Conservation (phyloP, 2,113 vertebrate species). For the Nothocercus julius region DNA sequence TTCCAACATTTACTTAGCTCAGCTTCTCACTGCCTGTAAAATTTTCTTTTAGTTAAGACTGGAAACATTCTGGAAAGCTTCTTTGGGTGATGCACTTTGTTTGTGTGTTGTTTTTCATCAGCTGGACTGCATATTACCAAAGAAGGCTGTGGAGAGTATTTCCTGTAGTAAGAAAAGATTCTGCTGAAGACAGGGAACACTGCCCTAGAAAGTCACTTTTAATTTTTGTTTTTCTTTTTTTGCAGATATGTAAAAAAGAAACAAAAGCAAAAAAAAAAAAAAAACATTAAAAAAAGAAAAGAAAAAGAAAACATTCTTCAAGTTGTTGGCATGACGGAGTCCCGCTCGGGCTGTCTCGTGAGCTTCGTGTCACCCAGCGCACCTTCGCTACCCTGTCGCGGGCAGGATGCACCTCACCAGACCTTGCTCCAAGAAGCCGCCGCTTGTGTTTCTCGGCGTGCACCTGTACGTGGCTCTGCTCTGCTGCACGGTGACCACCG, state of each 20-base stretch:
- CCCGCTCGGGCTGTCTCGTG: neutral
- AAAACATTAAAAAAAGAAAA: neutral
- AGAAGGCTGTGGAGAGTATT: slow-evolving; percentile 53
- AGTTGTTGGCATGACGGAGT: slow-evolving; percentile 31
- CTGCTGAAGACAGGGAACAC: slow-evolving; percentile 54
- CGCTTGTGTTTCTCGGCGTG: neutral
- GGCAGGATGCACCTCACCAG: neutral
- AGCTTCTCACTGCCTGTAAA: slow-evolving; percentile 59
- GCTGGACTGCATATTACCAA: slow-evolving; percentile 47
- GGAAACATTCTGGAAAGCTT: slow-evolving; percentile 67
- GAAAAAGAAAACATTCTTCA: slow-evolving; percentile 26
- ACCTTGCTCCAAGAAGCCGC: neutral
- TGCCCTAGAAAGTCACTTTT: slow-evolving; percentile 28
- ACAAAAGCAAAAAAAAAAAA: neutral
- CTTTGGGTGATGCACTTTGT: slow-evolving; percentile 47
- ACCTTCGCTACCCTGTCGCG: neutral
- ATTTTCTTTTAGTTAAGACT: slow-evolving; percentile 62
- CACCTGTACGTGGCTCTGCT: neutral
- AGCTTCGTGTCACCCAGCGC: neutral
- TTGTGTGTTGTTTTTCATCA: slow-evolving; percentile 45
- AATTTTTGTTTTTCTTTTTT: neutral
- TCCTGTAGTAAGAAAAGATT: slow-evolving; percentile 58
- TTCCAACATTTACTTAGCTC: slow-evolving; percentile 60
- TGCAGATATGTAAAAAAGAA: neutral
- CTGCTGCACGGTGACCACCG: neutral